Evolutionary conservation across 2,113 vertebrate species (phyloP).

Genomic region (Myocastor coypus): DNA sequence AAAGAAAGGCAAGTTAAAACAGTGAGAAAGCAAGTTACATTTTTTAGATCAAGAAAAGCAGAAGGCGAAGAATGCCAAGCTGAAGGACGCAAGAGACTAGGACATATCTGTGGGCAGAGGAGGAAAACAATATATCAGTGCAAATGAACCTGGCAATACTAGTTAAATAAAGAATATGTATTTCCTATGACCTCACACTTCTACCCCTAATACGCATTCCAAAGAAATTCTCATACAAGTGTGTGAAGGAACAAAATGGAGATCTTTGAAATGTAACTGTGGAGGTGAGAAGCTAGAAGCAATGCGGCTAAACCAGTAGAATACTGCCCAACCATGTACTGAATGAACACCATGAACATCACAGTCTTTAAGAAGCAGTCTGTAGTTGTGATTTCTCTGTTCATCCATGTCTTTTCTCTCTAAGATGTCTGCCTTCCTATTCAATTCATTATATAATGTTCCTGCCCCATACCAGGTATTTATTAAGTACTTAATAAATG

Average conservation of each 20-base stretch:
- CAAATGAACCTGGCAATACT: background rate
- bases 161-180: background rate
- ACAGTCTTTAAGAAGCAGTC: background rate
- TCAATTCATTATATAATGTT: background rate
- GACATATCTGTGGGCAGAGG: background rate
- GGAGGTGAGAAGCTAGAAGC: background rate
- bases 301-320: background rate
- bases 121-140: background rate
- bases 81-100: background rate
- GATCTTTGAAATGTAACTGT: background rate
- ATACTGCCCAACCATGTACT: background rate
- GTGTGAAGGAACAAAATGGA: background rate
- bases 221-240: background rate
- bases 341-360: background rate
- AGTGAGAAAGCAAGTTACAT: background rate
- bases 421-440: background rate
- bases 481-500: slow-evolving; percentile 51
- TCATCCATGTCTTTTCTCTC: background rate
- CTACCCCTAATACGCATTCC: background rate
- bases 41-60: slow-evolving; percentile 1
- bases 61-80: background rate
- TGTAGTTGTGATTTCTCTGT: background rate
- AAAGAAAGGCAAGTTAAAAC: slow-evolving; percentile 33
- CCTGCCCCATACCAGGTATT: background rate
- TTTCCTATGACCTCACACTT: background rate